phyloP scores from a whole-genome alignment of 2,888 invertebrate species.

The Leptinotarsa haldemani region DNA sequence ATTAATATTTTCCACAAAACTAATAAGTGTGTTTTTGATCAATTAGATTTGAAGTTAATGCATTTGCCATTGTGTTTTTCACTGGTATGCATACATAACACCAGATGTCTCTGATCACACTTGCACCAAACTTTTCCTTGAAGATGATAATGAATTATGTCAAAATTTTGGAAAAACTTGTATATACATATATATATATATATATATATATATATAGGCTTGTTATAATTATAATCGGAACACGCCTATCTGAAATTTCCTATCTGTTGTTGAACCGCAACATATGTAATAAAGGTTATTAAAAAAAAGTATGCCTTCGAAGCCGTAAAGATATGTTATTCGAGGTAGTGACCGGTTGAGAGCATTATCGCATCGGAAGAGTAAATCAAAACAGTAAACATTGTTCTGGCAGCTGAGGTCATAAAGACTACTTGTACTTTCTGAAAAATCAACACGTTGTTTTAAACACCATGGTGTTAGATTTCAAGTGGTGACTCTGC shows the following conservation, averaged over 20 bases:
- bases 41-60: too few species aligned
- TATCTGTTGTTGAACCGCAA: neutral
- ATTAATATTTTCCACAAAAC: too few species aligned
- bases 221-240: neutral
- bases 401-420: neutral
- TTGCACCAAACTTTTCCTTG: too few species aligned
- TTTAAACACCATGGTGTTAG: neutral
- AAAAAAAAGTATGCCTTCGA: neutral
- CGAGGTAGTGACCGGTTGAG: neutral
- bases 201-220: neutral
- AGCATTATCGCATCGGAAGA: neutral
- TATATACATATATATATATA: too few species aligned
- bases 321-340: neutral
- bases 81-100: too few species aligned
- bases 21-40: too few species aligned
- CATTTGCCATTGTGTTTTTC: too few species aligned
- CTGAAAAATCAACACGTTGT: neutral
- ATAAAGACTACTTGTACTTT: neutral
- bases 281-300: neutral
- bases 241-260: neutral
- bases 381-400: constrained; percentile 10
- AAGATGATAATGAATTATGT: too few species aligned
- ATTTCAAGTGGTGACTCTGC: neutral
- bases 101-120: too few species aligned
- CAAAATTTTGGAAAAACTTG: too few species aligned